Percentiles rank a stretch among this genome's conserved stretches.
Conservation (phyloP, 1,140 invertebrate genomes). For the Vanessa tameamea region DNA sequence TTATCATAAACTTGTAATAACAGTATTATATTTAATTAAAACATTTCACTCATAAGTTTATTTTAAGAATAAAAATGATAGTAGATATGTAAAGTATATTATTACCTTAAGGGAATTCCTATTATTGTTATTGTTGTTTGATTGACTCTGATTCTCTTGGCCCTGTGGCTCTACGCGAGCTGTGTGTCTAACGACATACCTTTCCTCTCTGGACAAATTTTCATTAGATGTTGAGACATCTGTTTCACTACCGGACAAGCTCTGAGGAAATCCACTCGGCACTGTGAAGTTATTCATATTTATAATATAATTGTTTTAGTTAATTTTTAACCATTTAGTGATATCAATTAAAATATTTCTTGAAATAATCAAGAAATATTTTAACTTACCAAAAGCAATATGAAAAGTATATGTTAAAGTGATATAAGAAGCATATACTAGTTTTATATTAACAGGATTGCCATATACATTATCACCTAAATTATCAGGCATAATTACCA, state of each 20-base stretch:
- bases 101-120: slow-evolving; percentile 77
- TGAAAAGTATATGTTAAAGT: too few relatives aligned
- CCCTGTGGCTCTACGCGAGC: slow-evolving; percentile 95
- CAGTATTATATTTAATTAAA: not conserved
- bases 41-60: not conserved
- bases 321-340: not conserved
- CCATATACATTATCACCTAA: too few relatives aligned
- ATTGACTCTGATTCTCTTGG: slow-evolving; percentile 87
- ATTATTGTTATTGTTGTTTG: slow-evolving; percentile 62
- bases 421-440: not conserved
- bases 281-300: slow-evolving; percentile 45
- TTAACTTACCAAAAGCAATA: too few relatives aligned
- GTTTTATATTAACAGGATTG: not conserved
- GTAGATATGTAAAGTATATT: not conserved
- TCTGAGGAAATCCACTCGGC: slow-evolving; percentile 84
- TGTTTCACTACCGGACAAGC: slow-evolving; percentile 92
- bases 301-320: not conserved
- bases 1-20: not conserved
- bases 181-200: slow-evolving; percentile 90
- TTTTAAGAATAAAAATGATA: slow-evolving; percentile 3
- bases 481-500: too few relatives aligned
- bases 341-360: too few relatives aligned
- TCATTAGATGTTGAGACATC: slow-evolving; percentile 95
- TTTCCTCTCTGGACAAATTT: slow-evolving; percentile 92
- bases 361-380: too few relatives aligned